A percentile compares a stretch with the other conserved stretches of the same genome.
phyloP scores from a whole-genome alignment of 2,888 invertebrate species.

The Morpho helenor region DNA sequence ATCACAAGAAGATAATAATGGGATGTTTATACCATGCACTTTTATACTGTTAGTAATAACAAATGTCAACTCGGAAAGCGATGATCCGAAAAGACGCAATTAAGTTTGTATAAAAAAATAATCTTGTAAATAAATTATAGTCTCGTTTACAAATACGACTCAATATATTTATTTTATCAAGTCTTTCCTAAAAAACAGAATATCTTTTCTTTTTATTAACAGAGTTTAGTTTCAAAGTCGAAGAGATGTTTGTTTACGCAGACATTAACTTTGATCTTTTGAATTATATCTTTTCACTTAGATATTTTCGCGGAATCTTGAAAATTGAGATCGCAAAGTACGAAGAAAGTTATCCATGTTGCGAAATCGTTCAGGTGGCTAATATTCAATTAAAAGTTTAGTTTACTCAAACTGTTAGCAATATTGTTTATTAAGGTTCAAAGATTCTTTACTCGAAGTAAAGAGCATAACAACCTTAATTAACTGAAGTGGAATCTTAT shows the following conservation, averaged over 20 bases:
- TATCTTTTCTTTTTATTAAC: too few species aligned
- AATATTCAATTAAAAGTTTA: slow-evolving; percentile 74
- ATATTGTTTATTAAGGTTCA: slow-evolving; percentile 53
- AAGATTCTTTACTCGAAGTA: too few species aligned
- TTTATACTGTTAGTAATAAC: neutral
- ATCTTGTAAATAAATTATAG: too few species aligned
- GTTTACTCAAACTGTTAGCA: slow-evolving; percentile 48
- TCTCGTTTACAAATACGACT: too few species aligned
- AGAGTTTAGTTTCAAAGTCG: neutral
- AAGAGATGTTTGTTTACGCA: neutral
- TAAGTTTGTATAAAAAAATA: too few species aligned
- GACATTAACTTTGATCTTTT: slow-evolving; percentile 2
- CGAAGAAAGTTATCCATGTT: slow-evolving; percentile 39
- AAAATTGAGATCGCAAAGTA: slow-evolving; percentile 9
- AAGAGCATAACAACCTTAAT: too few species aligned
- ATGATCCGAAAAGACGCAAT: neutral
- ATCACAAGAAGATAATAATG: too few species aligned
- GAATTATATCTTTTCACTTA: slow-evolving; percentile 8
- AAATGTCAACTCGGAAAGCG: neutral
- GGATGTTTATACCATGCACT: neutral
- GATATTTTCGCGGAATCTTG: slow-evolving; percentile 12
- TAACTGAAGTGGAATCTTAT: too few species aligned
- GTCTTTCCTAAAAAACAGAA: too few species aligned
- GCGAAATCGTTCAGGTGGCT: slow-evolving; percentile 54
- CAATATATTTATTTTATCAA: too few species aligned